Evolutionary conservation across 2,797 vertebrate genomes (phyloP).

Genomic region (Hypotaenidia philippensis): DNA sequence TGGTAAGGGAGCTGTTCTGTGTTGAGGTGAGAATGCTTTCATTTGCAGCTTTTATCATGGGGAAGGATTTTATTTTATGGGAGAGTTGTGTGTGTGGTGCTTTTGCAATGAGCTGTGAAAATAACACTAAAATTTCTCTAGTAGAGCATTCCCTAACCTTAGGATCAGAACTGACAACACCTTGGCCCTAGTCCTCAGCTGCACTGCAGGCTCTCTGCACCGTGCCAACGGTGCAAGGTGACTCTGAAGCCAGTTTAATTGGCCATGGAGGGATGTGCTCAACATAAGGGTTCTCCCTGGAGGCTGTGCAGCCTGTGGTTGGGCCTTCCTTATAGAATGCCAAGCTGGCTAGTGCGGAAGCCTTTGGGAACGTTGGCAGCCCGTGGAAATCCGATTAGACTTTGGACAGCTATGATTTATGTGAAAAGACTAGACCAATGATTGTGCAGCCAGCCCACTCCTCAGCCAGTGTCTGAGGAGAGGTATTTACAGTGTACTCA

Average conservation of each 20-base stretch:
- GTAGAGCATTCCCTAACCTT: not conserved
- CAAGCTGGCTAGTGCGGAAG: not conserved
- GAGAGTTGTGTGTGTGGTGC: not conserved
- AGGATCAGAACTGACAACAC: slow-evolving; percentile 19
- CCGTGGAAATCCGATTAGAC: slow-evolving; percentile 31
- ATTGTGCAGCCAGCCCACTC: not conserved
- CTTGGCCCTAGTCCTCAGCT: slow-evolving; percentile 50
- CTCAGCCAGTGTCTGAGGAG: not conserved
- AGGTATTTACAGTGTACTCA: not conserved
- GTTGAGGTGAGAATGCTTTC: not conserved
- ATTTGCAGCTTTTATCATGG: not conserved
- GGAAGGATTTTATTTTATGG: not conserved
- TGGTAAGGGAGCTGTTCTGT: not conserved
- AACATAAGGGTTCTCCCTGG: slow-evolving; percentile 7
- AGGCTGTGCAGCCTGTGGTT: not conserved
- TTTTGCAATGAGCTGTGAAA: slow-evolving; percentile 10
- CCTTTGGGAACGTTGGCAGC: slow-evolving; percentile 34
- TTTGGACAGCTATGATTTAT: slow-evolving; percentile 45
- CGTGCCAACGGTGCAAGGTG: slow-evolving; percentile 33
- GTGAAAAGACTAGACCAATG: not conserved
- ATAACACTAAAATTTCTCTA: slow-evolving; percentile 20
- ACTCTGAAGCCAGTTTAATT: slow-evolving; percentile 40
- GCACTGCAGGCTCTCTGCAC: slow-evolving; percentile 42
- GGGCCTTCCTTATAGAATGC: not conserved
- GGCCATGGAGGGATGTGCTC: slow-evolving; percentile 22